phyloP scores from a whole-genome alignment of 2,113 vertebrate species.

The Tragelaphus buxtoni region DNA sequence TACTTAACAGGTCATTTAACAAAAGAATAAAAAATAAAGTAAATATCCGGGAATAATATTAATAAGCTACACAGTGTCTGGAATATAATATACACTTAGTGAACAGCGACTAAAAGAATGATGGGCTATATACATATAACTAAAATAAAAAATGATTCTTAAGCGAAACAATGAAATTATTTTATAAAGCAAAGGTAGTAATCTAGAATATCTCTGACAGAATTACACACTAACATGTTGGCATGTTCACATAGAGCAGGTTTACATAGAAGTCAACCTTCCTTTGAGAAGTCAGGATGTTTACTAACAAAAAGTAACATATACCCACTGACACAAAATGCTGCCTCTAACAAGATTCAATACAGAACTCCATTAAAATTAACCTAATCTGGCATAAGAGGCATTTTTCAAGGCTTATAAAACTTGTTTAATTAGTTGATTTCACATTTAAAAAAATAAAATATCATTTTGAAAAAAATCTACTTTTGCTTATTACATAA shows the following conservation, averaged over 20 bases:
- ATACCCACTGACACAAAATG: not conserved
- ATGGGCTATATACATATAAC: not conserved
- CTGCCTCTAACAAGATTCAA: not conserved
- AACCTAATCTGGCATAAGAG: not conserved
- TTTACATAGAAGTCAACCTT: not conserved
- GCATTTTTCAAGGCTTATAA: constrained; percentile 32
- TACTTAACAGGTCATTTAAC: not conserved
- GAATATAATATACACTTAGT: not conserved
- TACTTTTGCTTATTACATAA: not conserved
- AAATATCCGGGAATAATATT: not conserved
- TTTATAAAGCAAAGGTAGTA: not conserved
- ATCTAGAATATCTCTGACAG: not conserved
- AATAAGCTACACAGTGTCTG: not conserved
- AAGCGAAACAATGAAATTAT: constrained; percentile 1
- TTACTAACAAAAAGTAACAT: constrained; percentile 5
- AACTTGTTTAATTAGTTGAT: constrained; percentile 13
- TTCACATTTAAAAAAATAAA: constrained; percentile 49
- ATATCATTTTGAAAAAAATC: constrained; percentile 6
- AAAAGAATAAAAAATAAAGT: constrained; percentile 35
- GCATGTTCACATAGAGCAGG: not conserved
- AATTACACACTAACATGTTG: not conserved
- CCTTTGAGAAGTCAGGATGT: not conserved
- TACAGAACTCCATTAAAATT: not conserved
- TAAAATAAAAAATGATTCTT: constrained; percentile 27
- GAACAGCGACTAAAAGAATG: constrained; percentile 20